These are phyloP conservation scores for Nymphalis urticae DNA, from an alignment of 2,888 invertebrate species.

Conservation along the genomic window DNA sequence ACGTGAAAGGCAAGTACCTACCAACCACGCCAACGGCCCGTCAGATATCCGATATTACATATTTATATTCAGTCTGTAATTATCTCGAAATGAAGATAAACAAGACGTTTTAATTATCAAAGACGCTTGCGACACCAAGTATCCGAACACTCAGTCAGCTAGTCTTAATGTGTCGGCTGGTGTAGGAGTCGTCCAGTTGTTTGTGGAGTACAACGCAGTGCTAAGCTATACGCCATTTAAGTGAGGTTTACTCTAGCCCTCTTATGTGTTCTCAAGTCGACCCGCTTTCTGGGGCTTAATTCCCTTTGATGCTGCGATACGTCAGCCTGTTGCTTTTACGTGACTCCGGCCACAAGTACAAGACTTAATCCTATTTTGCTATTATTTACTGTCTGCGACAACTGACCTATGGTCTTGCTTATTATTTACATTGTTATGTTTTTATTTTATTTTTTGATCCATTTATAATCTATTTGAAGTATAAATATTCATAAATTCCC, in stretches of 20 bases:
- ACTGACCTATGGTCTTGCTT: too few species aligned
- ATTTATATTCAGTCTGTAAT: too few species aligned
- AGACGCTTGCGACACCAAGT: neutral
- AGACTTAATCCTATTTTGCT: constrained; percentile 15
- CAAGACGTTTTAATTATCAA: neutral
- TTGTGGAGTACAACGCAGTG: constrained; percentile 21
- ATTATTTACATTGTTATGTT: too few species aligned
- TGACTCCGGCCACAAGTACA: constrained; percentile 19
- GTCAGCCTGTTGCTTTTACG: constrained; percentile 33
- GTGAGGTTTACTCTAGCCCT: constrained; percentile 28
- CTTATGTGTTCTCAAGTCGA: constrained; percentile 32
- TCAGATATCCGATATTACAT: too few species aligned
- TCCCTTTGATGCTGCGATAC: constrained; percentile 32
- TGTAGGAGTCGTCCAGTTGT: constrained; percentile 18
- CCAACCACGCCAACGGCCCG: too few species aligned
- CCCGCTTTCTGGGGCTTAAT: constrained; percentile 32
- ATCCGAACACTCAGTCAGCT: neutral
- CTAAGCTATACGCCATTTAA: constrained; percentile 28
- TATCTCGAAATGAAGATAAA: neutral
- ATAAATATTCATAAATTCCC: too few species aligned
- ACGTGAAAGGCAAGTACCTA: too few species aligned
- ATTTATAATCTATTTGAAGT: too few species aligned
- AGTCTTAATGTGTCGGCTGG: constrained; percentile 11
- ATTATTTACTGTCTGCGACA: neutral
- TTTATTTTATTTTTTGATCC: too few species aligned